Percentiles rank a stretch among this genome's conserved stretches.
These are phyloP conservation scores for Lycia hirtaria DNA, from an alignment of 2,888 invertebrate species.

Conservation along the genomic window DNA sequence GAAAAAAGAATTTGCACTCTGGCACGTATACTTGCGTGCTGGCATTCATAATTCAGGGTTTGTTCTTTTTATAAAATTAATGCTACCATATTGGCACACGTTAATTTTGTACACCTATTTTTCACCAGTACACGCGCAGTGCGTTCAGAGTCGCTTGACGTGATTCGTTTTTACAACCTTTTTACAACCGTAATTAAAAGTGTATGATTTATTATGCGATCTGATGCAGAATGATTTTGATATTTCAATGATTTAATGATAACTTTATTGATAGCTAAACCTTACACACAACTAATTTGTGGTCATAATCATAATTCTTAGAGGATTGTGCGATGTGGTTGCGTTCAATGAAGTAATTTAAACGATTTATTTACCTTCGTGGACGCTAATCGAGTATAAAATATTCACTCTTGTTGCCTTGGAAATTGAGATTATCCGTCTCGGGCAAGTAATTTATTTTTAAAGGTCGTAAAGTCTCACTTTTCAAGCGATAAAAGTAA, in stretches of 20 bases:
- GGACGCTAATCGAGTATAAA: conserved; percentile 68
- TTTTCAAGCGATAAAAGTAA: conserved; percentile 80
- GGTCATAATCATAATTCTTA: conserved; percentile 6
- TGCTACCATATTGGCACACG: conserved; percentile 59
- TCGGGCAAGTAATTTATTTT: conserved; percentile 78
- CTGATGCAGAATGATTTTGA: conserved; percentile 48
- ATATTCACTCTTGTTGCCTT: conserved; percentile 72
- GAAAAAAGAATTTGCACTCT: conserved; percentile 55
- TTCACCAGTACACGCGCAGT: conserved; percentile 49
- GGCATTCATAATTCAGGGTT: conserved; percentile 54
- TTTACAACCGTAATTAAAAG: conserved; percentile 63
- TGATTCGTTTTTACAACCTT: conserved; percentile 55
- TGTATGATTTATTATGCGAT: conserved; percentile 60
- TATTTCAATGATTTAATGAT: conserved; percentile 63
- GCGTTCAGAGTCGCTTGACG: conserved; percentile 49
- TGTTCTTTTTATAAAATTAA: conserved; percentile 58
- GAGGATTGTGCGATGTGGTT: conserved; percentile 4
- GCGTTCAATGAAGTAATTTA: conserved; percentile 53
- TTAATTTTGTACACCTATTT: conserved; percentile 55
- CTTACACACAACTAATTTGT: conserved; percentile 18
- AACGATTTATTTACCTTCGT: conserved; percentile 66
- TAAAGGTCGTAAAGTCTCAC: conserved; percentile 83
- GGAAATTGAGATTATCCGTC: conserved; percentile 69
- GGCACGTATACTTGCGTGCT: conserved; percentile 59
- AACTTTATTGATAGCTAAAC: conserved; percentile 44